phyloP scores from a whole-genome alignment of 2,888 invertebrate genomes.

The Fragum sueziense region DNA sequence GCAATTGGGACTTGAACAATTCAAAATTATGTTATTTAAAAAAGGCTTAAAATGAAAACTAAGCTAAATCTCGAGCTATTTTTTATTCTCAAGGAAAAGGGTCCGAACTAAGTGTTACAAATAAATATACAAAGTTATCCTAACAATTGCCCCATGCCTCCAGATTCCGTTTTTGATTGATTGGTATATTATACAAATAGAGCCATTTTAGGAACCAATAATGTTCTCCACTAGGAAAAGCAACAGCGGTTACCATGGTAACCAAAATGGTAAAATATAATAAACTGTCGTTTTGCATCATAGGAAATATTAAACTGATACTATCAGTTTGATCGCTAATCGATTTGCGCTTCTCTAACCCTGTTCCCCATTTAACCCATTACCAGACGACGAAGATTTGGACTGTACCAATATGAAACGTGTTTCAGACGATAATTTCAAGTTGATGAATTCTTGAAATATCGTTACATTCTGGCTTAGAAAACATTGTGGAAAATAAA shows the following conservation, averaged over 20 bases:
- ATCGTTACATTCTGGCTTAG: too few relatives aligned
- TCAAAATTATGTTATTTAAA: too few relatives aligned
- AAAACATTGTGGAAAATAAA: too few relatives aligned
- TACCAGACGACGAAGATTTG: too few relatives aligned
- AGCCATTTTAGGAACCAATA: constrained; percentile 8
- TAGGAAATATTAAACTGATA: constrained; percentile 5
- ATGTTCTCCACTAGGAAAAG: neutral
- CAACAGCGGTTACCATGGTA: constrained; percentile 15
- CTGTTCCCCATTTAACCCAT: too few relatives aligned
- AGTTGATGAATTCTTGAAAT: too few relatives aligned
- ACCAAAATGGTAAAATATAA: constrained; percentile 20
- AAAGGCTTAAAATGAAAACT: too few relatives aligned
- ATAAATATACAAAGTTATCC: neutral
- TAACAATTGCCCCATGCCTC: neutral
- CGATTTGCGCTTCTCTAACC: constrained; percentile 7
- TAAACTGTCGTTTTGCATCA: constrained; percentile 21
- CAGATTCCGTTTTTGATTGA: constrained; percentile 10
- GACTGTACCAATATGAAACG: too few relatives aligned
- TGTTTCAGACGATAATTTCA: too few relatives aligned
- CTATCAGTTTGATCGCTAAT: constrained; percentile 12
- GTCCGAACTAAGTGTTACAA: neutral
- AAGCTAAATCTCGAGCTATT: too few relatives aligned
- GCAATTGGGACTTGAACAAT: too few relatives aligned
- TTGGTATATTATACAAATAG: constrained; percentile 11
- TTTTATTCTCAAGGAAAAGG: neutral